phyloP scores from a whole-genome alignment of 2,113 vertebrate genomes.

The Phylloscopus trochilus region DNA sequence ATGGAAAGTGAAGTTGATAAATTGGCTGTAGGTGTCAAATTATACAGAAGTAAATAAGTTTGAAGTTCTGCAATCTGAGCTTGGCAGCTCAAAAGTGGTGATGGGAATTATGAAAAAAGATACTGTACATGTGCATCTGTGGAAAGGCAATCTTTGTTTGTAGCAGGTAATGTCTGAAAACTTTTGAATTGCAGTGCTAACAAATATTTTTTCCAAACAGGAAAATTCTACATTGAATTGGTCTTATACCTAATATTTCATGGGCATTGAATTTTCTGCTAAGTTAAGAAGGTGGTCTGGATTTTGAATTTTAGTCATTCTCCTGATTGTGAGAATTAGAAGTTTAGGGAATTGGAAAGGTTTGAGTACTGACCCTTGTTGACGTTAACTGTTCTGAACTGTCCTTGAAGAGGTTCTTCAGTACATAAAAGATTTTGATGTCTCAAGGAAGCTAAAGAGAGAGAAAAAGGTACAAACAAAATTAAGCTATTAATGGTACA shows the following conservation, averaged over 20 bases:
- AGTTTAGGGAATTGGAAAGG: neutral
- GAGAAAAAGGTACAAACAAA: neutral
- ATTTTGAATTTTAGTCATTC: neutral
- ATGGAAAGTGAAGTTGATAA: neutral
- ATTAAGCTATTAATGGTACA: neutral
- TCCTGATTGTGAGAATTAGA: neutral
- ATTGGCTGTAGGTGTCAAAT: neutral
- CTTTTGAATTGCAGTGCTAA: neutral
- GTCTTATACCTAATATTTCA: neutral
- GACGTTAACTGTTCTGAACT: neutral
- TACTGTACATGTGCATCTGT: rapidly evolving
- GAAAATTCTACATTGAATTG: neutral
- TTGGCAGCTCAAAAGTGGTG: neutral
- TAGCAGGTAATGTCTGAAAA: neutral
- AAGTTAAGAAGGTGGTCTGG: neutral
- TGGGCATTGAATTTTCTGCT: neutral
- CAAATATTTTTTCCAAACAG: neutral
- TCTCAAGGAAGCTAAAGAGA: neutral
- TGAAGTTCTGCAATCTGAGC: neutral
- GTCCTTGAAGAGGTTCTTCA: neutral
- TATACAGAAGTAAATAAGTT: neutral
- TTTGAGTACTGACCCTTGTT: neutral
- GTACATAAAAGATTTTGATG: neutral
- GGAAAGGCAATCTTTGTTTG: neutral
- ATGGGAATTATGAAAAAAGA: neutral